phyloP scores from a whole-genome alignment of 2,797 vertebrate genomes.

The Fundulus diaphanus region DNA sequence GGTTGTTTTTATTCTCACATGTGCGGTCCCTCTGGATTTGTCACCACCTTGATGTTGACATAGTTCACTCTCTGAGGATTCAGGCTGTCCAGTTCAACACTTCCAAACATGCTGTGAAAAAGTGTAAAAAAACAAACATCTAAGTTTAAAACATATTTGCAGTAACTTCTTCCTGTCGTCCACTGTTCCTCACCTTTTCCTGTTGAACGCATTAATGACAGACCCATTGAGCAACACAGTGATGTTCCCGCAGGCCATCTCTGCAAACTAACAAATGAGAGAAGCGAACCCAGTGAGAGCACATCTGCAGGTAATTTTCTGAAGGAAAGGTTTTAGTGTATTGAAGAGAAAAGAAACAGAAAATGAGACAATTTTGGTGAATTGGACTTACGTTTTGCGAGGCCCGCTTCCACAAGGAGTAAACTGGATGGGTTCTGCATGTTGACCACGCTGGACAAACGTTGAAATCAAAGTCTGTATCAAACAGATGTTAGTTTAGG shows the following conservation, averaged over 20 bases:
- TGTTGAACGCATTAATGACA: constrained; percentile 75
- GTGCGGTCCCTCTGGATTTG: constrained; percentile 75
- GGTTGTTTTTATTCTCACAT: constrained; percentile 62
- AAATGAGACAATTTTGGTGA: not conserved
- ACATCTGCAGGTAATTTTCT: not conserved
- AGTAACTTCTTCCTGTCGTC: not conserved
- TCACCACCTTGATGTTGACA: constrained; percentile 82
- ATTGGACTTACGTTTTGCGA: constrained; percentile 76
- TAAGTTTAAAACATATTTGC: rapidly evolving
- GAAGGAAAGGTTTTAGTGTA: not conserved
- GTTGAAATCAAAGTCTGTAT: constrained; percentile 79
- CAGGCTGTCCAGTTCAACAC: constrained; percentile 79
- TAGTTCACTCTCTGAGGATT: constrained; percentile 75
- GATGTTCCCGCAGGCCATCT: constrained; percentile 82
- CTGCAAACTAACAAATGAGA: constrained; percentile 76
- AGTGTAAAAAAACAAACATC: not conserved
- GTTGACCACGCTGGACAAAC: constrained; percentile 81
- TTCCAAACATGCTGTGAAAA: constrained; percentile 81
- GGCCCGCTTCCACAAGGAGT: constrained; percentile 81
- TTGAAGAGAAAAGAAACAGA: not conserved
- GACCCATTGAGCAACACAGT: constrained; percentile 84
- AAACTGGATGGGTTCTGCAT: constrained; percentile 77
- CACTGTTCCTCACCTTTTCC: constrained; percentile 68
- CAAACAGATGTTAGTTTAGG: constrained; percentile 4
- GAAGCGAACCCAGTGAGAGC: constrained; percentile 6